Evolutionary conservation across 2,113 vertebrate genomes (phyloP).

Genomic region (Danio rerio): GRCz12tu NC_133195.1:33753001-33753500

Average conservation of each 20-base stretch:
- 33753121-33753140: background rate
- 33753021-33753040: background rate
- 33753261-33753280: background rate
- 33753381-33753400: conserved; percentile 58
- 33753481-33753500: conserved; percentile 33
- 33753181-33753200: conserved; percentile 42
- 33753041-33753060: background rate
- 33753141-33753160: conserved; percentile 8
- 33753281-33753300: background rate
- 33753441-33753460: conserved; percentile 63
- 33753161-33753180: conserved; percentile 37
- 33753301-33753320: background rate
- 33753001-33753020: conserved; percentile 8
- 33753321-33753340: background rate
- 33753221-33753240: conserved; percentile 1
- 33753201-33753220: conserved; percentile 33
- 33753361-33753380: conserved; percentile 44
- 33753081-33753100: background rate
- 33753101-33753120: conserved; percentile 10
- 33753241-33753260: background rate
- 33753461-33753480: conserved; percentile 51
- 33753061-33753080: background rate
- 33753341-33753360: background rate
- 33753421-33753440: conserved; percentile 64
- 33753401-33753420: conserved; percentile 58